Conservation (phyloP, 2,888 invertebrate species). For the Rhingia rostrata region DNA sequence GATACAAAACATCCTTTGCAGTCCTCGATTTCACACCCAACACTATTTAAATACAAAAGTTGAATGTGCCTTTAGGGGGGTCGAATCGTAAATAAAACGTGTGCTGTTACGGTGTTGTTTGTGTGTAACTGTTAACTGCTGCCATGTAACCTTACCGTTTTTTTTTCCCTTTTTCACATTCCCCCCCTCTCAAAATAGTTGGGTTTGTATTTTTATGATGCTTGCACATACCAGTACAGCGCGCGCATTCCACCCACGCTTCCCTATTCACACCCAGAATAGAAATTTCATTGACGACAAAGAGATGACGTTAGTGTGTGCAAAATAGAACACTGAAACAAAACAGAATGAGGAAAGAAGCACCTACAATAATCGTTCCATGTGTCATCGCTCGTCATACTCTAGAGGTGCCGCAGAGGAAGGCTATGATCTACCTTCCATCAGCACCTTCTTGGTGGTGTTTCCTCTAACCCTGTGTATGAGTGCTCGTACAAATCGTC, state of each 20-base stretch:
- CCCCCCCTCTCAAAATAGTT: not conserved
- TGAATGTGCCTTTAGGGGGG: slow-evolving; percentile 59
- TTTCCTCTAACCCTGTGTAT: slow-evolving; percentile 8
- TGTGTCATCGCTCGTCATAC: slow-evolving; percentile 53
- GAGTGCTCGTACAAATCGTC: slow-evolving; percentile 6
- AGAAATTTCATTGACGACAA: slow-evolving; percentile 33
- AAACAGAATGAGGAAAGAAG: not conserved
- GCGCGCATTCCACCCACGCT: slow-evolving; percentile 10
- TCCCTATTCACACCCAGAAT: not conserved
- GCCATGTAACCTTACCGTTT: slow-evolving; percentile 38
- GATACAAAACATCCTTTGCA: not conserved
- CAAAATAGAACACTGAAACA: slow-evolving; percentile 10
- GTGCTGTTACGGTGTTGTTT: slow-evolving; percentile 9
- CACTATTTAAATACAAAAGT: slow-evolving; percentile 61
- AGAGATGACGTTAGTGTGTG: slow-evolving; percentile 23
- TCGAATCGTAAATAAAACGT: slow-evolving; percentile 63
- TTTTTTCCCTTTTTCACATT: not conserved
- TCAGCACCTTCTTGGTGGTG: slow-evolving; percentile 6
- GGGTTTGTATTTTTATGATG: slow-evolving; percentile 16
- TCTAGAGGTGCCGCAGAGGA: not conserved
- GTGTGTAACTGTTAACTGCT: slow-evolving; percentile 42
- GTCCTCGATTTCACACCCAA: slow-evolving; percentile 28
- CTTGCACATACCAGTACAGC: slow-evolving; percentile 11
- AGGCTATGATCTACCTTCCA: not conserved
- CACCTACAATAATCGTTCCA: slow-evolving; percentile 41